These are phyloP conservation scores for Proterorhinus semilunaris DNA, from an alignment of 2,113 vertebrate genomes.

Conservation along the genomic window DNA sequence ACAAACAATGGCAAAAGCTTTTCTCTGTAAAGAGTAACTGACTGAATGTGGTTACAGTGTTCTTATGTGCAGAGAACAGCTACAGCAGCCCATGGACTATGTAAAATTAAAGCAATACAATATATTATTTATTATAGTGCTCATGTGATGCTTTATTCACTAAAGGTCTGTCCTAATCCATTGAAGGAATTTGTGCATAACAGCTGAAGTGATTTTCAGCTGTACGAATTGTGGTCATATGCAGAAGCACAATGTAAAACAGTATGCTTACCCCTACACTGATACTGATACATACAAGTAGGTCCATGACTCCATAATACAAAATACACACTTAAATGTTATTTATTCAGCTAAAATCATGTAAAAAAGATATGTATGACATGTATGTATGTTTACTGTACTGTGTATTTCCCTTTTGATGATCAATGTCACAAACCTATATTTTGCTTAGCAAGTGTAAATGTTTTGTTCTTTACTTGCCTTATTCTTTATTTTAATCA, in stretches of 20 bases:
- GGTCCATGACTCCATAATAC: too few species aligned
- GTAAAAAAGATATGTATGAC: too few species aligned
- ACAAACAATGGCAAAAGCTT: constrained; percentile 2
- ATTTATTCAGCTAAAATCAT: too few species aligned
- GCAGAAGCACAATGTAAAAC: constrained; percentile 27
- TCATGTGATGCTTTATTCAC: constrained; percentile 28
- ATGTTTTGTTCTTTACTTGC: too few species aligned
- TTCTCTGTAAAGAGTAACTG: constrained; percentile 7
- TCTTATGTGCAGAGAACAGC: constrained; percentile 13
- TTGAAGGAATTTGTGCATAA: constrained; percentile 2
- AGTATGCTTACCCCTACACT: background rate
- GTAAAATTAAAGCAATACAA: constrained; percentile 10
- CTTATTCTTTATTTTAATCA: too few species aligned
- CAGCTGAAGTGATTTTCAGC: constrained; percentile 9
- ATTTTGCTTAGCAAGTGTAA: too few species aligned
- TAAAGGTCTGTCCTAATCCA: constrained; percentile 18
- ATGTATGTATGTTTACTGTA: too few species aligned
- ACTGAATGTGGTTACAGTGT: constrained; percentile 39
- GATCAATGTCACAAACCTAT: too few species aligned
- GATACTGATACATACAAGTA: too few species aligned
- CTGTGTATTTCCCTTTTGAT: too few species aligned
- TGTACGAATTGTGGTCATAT: background rate
- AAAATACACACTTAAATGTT: too few species aligned
- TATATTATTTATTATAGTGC: constrained; percentile 29
- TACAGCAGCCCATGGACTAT: constrained; percentile 18